Percentiles rank a stretch among this genome's conserved stretches.
Evolutionary conservation across 2,797 vertebrate genomes (phyloP).

Genomic region (Rhodeus uyekii): DNA sequence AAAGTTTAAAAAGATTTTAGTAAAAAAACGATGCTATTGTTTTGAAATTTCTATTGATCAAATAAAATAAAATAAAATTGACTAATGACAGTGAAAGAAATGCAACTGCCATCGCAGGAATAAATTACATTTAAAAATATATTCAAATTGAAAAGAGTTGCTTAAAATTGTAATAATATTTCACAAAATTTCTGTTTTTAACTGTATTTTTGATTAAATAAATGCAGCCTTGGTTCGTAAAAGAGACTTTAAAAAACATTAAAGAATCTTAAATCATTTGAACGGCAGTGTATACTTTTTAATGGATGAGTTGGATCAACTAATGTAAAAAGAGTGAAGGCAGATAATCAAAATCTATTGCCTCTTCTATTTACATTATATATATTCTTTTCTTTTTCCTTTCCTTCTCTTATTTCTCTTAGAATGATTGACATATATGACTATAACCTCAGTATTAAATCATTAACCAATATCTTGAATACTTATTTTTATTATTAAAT

Average conservation of each 20-base stretch:
- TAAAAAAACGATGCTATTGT: neutral
- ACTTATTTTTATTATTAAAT: too few species aligned
- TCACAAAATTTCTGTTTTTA: neutral
- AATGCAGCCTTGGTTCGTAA: neutral
- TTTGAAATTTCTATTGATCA: neutral
- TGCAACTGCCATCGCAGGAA: neutral
- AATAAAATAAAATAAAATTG: neutral
- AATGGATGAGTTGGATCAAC: neutral
- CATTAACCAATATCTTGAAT: too few species aligned
- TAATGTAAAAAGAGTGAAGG: too few species aligned
- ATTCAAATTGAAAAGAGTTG: neutral
- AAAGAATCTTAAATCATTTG: neutral
- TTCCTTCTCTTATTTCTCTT: too few species aligned
- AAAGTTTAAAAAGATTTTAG: neutral
- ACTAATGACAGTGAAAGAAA: neutral
- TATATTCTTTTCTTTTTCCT: too few species aligned
- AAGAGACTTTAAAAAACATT: neutral
- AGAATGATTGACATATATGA: too few species aligned
- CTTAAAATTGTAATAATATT: neutral
- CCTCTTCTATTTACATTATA: too few species aligned
- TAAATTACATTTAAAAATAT: neutral
- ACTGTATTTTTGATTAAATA: neutral
- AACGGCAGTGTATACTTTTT: neutral
- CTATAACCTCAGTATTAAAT: too few species aligned
- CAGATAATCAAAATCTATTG: too few species aligned